These are phyloP conservation scores for Anniella stebbinsi DNA, from an alignment of 2,797 vertebrate genomes.

Conservation along the genomic window DNA sequence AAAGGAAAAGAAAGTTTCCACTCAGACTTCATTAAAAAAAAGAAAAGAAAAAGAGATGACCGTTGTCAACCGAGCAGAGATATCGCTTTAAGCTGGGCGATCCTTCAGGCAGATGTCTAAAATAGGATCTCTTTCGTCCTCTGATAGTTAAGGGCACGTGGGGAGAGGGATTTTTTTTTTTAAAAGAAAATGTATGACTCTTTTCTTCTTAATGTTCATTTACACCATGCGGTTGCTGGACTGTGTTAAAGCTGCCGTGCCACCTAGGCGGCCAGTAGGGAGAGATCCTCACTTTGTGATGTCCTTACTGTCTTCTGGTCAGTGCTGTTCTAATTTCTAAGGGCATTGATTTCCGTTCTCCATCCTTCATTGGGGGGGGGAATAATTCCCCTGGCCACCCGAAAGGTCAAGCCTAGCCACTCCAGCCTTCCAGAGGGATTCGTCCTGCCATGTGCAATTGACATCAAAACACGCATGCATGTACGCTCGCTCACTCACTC, in stretches of 20 bases:
- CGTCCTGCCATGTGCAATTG: constrained; percentile 62
- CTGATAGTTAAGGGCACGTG: constrained; percentile 46
- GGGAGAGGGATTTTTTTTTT: too few relatives aligned
- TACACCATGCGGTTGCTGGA: constrained; percentile 40
- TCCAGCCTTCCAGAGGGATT: constrained; percentile 24
- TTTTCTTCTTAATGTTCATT: constrained; percentile 58
- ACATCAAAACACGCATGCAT: constrained; percentile 20
- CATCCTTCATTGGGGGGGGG: constrained; percentile 52
- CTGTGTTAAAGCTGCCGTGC: constrained; percentile 28
- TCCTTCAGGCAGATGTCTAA: constrained; percentile 40
- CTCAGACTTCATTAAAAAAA: not conserved
- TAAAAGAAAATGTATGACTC: constrained; percentile 49
- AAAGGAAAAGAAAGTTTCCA: not conserved
- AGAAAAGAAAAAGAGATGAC: not conserved
- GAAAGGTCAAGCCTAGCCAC: constrained; percentile 46
- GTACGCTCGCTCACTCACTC: fast-evolving
- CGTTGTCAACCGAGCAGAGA: not conserved
- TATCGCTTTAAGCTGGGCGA: constrained; percentile 28
- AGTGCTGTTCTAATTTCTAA: constrained; percentile 52
- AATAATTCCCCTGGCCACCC: constrained; percentile 61
- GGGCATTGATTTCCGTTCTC: constrained; percentile 6
- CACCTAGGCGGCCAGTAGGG: not conserved
- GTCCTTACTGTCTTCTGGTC: constrained; percentile 52
- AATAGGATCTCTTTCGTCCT: constrained; percentile 36
- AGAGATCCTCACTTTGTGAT: not conserved